Evolutionary conservation across 1,140 invertebrate genomes (phyloP).

Genomic region (Frieseomelitta varia): DNA sequence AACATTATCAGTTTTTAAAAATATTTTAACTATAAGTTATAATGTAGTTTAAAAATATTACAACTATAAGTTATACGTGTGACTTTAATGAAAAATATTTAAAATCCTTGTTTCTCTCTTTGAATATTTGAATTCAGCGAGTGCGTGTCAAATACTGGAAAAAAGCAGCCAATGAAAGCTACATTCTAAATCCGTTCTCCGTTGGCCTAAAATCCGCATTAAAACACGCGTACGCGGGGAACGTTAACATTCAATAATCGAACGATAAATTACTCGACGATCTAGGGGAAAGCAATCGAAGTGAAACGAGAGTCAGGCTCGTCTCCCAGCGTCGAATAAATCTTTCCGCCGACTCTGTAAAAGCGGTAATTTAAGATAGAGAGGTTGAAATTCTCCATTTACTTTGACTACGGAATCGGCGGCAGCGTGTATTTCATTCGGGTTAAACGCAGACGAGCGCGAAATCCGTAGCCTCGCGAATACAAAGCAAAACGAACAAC

Average conservation of each 20-base stretch:
- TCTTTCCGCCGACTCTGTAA: background rate
- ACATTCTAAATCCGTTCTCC: background rate
- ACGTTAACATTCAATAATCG: background rate
- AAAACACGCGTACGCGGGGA: background rate
- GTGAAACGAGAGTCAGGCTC: background rate
- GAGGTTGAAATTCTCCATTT: background rate
- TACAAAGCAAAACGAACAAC: background rate
- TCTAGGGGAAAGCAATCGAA: background rate
- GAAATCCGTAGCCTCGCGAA: background rate
- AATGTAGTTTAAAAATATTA: too few species aligned
- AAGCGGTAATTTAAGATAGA: background rate
- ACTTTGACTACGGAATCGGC: background rate
- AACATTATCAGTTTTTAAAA: too few species aligned
- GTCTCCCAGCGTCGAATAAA: background rate
- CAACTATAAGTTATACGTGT: too few species aligned
- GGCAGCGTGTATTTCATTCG: conserved; percentile 2
- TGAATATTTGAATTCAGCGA: too few species aligned
- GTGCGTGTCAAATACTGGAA: too few species aligned
- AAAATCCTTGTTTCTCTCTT: too few species aligned
- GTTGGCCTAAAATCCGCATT: background rate
- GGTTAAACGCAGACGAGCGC: background rate
- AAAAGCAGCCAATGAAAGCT: too few species aligned
- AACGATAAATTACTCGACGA: background rate
- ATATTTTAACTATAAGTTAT: too few species aligned
- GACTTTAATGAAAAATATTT: too few species aligned